Evolutionary conservation across 92 coral and sea anemone species (phyloP).

Genomic region (Metridium senile): DNA sequence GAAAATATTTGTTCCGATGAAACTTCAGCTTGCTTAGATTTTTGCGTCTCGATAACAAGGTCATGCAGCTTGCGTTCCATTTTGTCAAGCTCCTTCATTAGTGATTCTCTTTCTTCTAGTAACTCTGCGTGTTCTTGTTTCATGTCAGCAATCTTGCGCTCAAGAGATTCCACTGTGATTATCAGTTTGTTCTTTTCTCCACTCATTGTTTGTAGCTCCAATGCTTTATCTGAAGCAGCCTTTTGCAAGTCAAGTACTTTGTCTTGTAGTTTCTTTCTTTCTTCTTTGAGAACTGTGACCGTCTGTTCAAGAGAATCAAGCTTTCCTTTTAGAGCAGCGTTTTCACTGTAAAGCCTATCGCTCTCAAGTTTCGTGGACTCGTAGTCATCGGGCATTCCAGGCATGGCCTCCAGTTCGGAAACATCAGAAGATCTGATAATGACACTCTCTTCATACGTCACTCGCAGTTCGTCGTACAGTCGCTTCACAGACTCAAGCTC

Average conservation of each 20-base stretch:
- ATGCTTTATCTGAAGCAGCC: conserved; percentile 72
- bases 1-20: conserved; percentile 84
- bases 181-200: conserved; percentile 83
- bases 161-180: conserved; percentile 58
- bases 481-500: conserved; percentile 68
- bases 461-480: conserved; percentile 62
- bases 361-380: conserved; percentile 68
- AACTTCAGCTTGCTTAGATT: conserved; percentile 71
- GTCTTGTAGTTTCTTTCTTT: conserved; percentile 84
- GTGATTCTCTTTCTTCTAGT: conserved; percentile 66
- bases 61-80: conserved; percentile 90
- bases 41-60: conserved; percentile 75
- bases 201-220: conserved; percentile 85
- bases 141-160: conserved; percentile 68
- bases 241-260: conserved; percentile 84
- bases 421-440: conserved; percentile 56
- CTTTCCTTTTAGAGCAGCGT: conserved; percentile 65
- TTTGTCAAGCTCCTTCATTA: conserved; percentile 71
- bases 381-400: conserved; percentile 76
- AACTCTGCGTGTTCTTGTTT: conserved; percentile 60
- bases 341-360: conserved; percentile 72
- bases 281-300: conserved; percentile 72
- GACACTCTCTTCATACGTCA: conserved; percentile 75
- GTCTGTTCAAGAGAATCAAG: conserved; percentile 54
- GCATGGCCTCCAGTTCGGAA: conserved; percentile 58